phyloP scores from a whole-genome alignment of 1,140 invertebrate species.

The Aphis craccivora region DNA sequence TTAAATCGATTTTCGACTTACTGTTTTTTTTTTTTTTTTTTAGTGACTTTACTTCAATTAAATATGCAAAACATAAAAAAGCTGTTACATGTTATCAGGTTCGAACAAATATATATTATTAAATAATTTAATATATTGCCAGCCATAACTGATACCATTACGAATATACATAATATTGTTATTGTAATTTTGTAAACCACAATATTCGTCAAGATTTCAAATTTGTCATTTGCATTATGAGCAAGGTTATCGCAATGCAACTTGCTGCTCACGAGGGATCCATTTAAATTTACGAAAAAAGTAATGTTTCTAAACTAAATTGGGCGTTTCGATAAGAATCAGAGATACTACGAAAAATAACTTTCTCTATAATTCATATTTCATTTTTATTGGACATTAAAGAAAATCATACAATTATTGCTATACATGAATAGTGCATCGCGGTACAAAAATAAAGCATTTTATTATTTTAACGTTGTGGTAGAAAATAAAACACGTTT shows the following conservation, averaged over 20 bases:
- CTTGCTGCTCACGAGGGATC: background rate
- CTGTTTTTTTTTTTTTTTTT: too few species aligned
- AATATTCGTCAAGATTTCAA: background rate
- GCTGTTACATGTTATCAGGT: background rate
- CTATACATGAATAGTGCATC: background rate
- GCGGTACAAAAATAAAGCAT: background rate
- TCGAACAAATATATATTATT: background rate
- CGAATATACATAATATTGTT: background rate
- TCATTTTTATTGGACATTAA: constrained; percentile 24
- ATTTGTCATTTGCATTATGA: too few species aligned
- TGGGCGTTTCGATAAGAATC: constrained; percentile 27
- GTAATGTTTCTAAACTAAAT: background rate
- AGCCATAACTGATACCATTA: background rate
- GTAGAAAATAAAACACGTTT: background rate
- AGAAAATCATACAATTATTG: background rate
- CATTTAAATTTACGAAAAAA: constrained; percentile 25
- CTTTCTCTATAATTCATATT: constrained; percentile 18
- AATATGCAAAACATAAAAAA: background rate
- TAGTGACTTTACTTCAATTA: background rate
- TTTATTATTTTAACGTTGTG: background rate
- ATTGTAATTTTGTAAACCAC: constrained; percentile 4
- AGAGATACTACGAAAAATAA: background rate
- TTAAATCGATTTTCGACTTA: background rate
- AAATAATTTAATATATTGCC: background rate
- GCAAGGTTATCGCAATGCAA: background rate